phyloP scores from a whole-genome alignment of 1,140 invertebrate species.

The Zaprionus vittiger region DNA sequence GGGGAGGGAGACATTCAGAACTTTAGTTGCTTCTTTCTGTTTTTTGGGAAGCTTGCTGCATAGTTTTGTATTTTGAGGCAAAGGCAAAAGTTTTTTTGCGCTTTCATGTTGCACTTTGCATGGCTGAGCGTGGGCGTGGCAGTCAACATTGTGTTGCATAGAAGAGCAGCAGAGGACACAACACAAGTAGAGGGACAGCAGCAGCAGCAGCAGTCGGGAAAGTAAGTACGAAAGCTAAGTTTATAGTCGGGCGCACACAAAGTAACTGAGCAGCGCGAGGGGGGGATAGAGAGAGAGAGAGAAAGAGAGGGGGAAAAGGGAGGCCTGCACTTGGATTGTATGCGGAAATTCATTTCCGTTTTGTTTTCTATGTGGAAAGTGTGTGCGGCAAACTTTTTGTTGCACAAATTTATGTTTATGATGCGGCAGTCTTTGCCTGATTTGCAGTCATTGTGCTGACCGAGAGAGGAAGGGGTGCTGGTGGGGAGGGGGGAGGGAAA shows the following conservation, averaged over 20 bases:
- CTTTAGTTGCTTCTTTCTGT: conserved; percentile 12
- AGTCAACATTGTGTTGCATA: conserved; percentile 67
- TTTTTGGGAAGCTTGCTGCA: conserved; percentile 28
- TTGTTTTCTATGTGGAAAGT: conserved; percentile 46
- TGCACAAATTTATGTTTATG: conserved; percentile 75
- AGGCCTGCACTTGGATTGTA: conserved; percentile 57
- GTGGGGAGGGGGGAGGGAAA: not conserved
- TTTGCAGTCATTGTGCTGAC: conserved; percentile 71
- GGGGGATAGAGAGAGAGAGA: not conserved
- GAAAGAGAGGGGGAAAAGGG: not conserved
- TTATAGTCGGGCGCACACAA: conserved; percentile 66
- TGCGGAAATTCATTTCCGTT: conserved; percentile 80
- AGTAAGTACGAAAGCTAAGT: conserved; percentile 74
- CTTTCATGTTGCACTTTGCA: conserved; percentile 78
- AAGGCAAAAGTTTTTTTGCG: conserved; percentile 55
- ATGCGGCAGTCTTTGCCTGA: conserved; percentile 72
- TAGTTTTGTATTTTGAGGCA: conserved; percentile 60
- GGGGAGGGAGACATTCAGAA: not conserved
- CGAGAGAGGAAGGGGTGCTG: not conserved
- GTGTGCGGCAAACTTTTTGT: conserved; percentile 41
- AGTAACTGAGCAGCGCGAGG: conserved; percentile 48
- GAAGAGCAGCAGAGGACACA: conserved; percentile 53
- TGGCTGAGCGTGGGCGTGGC: conserved; percentile 24
- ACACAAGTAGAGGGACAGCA: conserved; percentile 51
- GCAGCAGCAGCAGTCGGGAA: conserved; percentile 65